phyloP scores from a whole-genome alignment of 35 echinoderm and acorn worm species.

The Heliocidaris erythrogramma region DNA sequence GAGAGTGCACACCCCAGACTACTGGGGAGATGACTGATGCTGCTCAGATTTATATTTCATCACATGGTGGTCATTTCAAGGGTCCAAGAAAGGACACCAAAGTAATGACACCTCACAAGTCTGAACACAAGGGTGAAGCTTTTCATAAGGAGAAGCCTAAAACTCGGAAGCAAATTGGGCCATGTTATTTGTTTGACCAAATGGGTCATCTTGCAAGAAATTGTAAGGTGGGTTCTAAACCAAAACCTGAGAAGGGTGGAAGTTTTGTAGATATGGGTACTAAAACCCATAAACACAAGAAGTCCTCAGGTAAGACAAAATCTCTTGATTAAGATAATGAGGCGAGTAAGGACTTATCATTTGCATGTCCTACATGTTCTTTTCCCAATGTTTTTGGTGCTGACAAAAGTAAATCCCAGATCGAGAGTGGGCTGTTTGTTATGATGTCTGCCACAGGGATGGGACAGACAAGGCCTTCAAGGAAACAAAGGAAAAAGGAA shows the following conservation, averaged over 20 bases:
- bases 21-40: background rate
- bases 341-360: background rate
- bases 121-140: background rate
- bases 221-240: constrained; percentile 28
- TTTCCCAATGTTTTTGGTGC: background rate
- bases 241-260: background rate
- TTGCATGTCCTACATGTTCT: background rate
- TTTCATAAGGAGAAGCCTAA: background rate
- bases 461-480: background rate
- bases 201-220: constrained; percentile 13
- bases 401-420: background rate
- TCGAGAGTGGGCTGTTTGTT: background rate
- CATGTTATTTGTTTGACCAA: constrained; percentile 27
- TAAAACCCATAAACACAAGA: too few species aligned
- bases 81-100: background rate
- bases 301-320: background rate
- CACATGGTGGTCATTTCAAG: constrained; percentile 22
- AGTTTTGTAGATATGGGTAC: background rate
- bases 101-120: background rate
- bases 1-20: constrained; percentile 52
- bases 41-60: too few species aligned
- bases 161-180: background rate
- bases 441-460: background rate
- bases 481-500: background rate
- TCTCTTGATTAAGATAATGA: background rate